Percentiles rank a stretch among this genome's conserved stretches.
phyloP scores from a whole-genome alignment of 2,113 vertebrate genomes.

The Pangasianodon gigas region DNA sequence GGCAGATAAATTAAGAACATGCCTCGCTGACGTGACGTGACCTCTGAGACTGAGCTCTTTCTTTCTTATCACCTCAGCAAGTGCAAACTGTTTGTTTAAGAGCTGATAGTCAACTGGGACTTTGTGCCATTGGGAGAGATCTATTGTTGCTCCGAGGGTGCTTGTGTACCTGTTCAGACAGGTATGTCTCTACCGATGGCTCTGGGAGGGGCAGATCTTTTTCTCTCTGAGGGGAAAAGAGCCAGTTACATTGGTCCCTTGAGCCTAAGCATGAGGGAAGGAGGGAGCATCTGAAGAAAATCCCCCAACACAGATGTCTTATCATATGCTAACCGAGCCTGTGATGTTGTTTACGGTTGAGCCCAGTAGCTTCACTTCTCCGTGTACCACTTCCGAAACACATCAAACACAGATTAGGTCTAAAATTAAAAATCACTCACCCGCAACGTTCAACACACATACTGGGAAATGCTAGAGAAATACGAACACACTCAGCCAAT shows the following conservation, averaged over 20 bases:
- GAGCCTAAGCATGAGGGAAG: conserved; percentile 58
- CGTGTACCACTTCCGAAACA: conserved; percentile 64
- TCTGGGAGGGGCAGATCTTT: conserved; percentile 51
- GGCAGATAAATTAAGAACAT: conserved; percentile 73
- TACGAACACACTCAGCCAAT: conserved; percentile 52
- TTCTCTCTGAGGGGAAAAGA: conserved; percentile 47
- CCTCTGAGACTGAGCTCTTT: conserved; percentile 62
- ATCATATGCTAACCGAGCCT: conserved; percentile 70
- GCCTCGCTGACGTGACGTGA: conserved; percentile 59
- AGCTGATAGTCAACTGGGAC: conserved; percentile 61
- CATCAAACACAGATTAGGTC: conserved; percentile 71
- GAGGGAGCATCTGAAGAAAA: conserved; percentile 65
- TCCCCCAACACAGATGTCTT: conserved; percentile 68
- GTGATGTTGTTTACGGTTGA: conserved; percentile 74
- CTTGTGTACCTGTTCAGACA: conserved; percentile 72
- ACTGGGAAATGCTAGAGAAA: conserved; percentile 57
- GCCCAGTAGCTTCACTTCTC: conserved; percentile 55
- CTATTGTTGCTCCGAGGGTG: conserved; percentile 69
- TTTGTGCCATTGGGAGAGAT: conserved; percentile 59
- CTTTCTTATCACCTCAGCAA: conserved; percentile 38
- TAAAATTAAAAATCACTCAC: conserved; percentile 75
- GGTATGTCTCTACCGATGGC: conserved; percentile 64
- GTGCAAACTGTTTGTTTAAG: conserved; percentile 61
- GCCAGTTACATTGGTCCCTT: conserved; percentile 52
- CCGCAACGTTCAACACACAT: conserved; percentile 65